Evolutionary conservation across 2,113 vertebrate species (phyloP).

Genomic region (Eptesicus fuscus): DNA sequence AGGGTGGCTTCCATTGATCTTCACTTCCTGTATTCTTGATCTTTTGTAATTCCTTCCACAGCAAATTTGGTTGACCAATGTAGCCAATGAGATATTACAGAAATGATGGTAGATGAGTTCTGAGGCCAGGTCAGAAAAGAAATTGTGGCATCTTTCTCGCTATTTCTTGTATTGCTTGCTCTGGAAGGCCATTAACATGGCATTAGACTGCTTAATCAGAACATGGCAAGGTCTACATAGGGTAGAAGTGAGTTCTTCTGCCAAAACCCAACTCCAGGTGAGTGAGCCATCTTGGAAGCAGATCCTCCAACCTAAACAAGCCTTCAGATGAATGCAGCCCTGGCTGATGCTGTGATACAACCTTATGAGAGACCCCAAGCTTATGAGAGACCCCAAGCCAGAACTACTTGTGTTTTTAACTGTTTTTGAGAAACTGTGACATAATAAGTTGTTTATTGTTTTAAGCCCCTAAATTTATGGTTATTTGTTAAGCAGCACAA

Average conservation of each 20-base stretch:
- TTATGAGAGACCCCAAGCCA: background rate
- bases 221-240: background rate
- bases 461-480: background rate
- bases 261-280: background rate
- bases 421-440: background rate
- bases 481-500: background rate
- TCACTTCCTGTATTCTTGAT: background rate
- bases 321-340: background rate
- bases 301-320: background rate
- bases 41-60: background rate
- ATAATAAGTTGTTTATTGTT: background rate
- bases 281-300: background rate
- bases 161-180: background rate
- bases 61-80: background rate
- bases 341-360: background rate
- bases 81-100: background rate
- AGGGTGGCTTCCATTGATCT: background rate
- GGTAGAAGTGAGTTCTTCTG: background rate
- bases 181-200: background rate
- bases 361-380: background rate
- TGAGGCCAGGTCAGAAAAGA: background rate
- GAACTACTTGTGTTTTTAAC: background rate
- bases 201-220: background rate
- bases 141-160: background rate
- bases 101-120: background rate